Conservation (phyloP, 2,797 vertebrate species). For the Mycteria americana region DNA sequence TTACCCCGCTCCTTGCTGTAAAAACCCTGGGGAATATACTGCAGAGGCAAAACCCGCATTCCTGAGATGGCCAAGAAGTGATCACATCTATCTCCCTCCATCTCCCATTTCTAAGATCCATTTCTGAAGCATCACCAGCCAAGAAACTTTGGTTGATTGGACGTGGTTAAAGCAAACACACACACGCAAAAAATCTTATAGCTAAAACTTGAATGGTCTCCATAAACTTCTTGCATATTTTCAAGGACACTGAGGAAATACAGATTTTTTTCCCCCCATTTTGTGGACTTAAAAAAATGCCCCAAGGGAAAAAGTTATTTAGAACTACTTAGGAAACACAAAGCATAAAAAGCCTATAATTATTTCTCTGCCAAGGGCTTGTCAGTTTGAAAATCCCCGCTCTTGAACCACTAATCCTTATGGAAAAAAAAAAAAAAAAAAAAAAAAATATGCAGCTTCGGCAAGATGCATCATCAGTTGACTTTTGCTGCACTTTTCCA, state of each 20-base stretch:
- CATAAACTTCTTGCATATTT: constrained; percentile 25
- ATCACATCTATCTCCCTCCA: constrained; percentile 26
- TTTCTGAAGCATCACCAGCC: constrained; percentile 25
- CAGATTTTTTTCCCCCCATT: not conserved
- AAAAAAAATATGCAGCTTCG: not conserved
- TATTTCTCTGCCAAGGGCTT: constrained; percentile 67
- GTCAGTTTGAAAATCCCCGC: constrained; percentile 63
- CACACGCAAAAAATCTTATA: not conserved
- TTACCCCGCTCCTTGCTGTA: not conserved
- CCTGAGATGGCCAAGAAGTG: constrained; percentile 24
- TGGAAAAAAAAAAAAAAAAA: constrained; percentile 10
- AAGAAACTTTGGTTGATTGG: not conserved
- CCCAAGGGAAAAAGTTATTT: constrained; percentile 47
- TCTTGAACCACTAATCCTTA: constrained; percentile 61
- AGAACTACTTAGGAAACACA: constrained; percentile 58
- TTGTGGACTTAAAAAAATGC: constrained; percentile 8
- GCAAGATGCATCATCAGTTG: not conserved
- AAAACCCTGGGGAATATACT: not conserved
- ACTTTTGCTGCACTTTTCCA: constrained; percentile 6
- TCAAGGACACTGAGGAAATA: constrained; percentile 39
- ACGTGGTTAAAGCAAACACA: not conserved
- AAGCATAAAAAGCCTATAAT: constrained; percentile 56
- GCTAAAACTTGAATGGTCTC: not conserved
- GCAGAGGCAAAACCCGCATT: constrained; percentile 17
- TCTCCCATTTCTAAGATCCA: constrained; percentile 8